Evolutionary conservation across 2,888 invertebrate species (phyloP), one percentile per base, ranked within the genome.

Genomic region (Beris chalybata): DNA sequence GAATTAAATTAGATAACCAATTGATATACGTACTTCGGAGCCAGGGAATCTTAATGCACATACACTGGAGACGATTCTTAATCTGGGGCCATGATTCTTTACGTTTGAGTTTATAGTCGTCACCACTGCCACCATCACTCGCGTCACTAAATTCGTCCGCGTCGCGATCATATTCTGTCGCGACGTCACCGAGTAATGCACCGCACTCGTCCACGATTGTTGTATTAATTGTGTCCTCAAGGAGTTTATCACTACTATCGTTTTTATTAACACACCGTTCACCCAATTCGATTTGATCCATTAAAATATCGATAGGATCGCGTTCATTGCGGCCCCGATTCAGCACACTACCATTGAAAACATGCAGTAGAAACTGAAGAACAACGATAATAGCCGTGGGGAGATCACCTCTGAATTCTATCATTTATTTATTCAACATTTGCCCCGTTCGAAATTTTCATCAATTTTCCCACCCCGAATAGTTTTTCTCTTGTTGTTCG

Each of bases 1-100:
- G 22, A 22, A 22, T 22, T 22, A 22, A 22, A 22, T 22, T 22
- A 22, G 22, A 3, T 22, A 22, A 22, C 3, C 22, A 22, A 22
- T 22, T 38, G n/a, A 22, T 22, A 22, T 22, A 71, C 72, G 61
- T 71, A 72, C 72, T 72, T 72, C 69, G 70, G 4, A 72, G 63
- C 72, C 72, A 72, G 54, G 72, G 72, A 48, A 72, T 71, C 50
- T 70, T 70, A 43, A 69, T 65, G 65, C 72, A 72, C 22, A 72
- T 67, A 61, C 72, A 72, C 56, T 71, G 66, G 12, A 70, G 9
- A 13, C 52, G 43, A 31, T 56, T 44, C 32, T 67, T 69, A 4
- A 59, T 64, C 44, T 66, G 38, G 15, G 69, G 69, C 69, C 69
- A 69, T 47, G 69, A 67, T 43, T 69, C 64, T 54, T 69, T 69